Conservation (phyloP, 23 tunicate genomes). For the Styela clava region DNA sequence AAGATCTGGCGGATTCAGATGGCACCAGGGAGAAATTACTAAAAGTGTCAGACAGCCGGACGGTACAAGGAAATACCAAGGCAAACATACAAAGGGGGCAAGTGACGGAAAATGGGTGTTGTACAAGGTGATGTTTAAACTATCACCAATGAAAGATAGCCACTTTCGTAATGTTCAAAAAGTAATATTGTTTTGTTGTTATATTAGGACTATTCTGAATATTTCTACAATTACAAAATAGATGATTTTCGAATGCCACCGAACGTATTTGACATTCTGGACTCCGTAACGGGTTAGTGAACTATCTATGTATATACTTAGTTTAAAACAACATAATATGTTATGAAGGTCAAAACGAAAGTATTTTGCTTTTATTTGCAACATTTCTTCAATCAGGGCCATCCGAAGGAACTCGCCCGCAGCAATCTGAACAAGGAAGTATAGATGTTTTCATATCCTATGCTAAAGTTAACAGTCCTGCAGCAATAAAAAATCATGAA, state of each 20-base stretch:
- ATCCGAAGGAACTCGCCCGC: background rate
- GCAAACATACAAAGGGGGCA: slow-evolving; percentile 78
- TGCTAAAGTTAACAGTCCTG: slow-evolving; percentile 77
- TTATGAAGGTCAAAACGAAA: too few species aligned
- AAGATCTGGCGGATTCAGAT: slow-evolving; percentile 77
- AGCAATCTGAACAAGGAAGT: background rate
- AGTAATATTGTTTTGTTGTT: background rate
- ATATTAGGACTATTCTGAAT: slow-evolving; percentile 56
- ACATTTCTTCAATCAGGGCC: background rate
- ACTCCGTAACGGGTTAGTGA: slow-evolving; percentile 13
- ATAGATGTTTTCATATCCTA: slow-evolving; percentile 84
- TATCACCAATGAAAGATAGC: background rate
- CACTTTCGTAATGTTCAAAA: too few species aligned
- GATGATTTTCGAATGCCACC: slow-evolving; percentile 94
- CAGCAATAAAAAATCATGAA: slow-evolving; percentile 43
- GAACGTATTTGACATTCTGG: slow-evolving; percentile 82
- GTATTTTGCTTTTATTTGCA: too few species aligned
- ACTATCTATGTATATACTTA: background rate
- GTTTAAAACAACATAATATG: background rate
- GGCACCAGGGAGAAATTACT: slow-evolving; percentile 87
- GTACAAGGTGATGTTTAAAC: slow-evolving; percentile 49
- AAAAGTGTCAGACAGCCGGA: slow-evolving; percentile 31
- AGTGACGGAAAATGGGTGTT: slow-evolving; percentile 87
- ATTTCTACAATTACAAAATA: slow-evolving; percentile 51
- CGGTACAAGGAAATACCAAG: slow-evolving; percentile 56